These are phyloP conservation scores for Lasioglossum malachurum DNA, from an alignment of 2,888 invertebrate genomes.

Conservation along the genomic window DNA sequence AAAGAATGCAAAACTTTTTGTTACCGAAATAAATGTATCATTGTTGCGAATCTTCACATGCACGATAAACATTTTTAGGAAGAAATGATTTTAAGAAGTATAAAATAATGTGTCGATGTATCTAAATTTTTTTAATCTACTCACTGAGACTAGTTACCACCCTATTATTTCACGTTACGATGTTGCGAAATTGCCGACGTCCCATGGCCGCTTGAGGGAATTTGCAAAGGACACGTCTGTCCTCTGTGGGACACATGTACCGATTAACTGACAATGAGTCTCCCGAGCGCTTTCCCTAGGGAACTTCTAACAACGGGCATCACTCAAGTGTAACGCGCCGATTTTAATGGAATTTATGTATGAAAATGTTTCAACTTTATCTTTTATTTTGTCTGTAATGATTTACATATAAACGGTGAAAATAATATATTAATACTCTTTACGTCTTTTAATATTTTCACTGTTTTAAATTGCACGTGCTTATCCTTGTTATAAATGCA, in stretches of 20 bases:
- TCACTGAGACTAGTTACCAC: background rate
- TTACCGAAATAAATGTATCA: background rate
- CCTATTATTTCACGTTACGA: background rate
- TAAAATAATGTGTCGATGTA: too few relatives aligned
- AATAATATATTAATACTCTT: too few relatives aligned
- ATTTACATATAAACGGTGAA: background rate
- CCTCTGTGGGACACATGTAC: background rate
- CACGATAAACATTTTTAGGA: background rate
- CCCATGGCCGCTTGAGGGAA: background rate
- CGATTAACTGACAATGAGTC: constrained; percentile 1
- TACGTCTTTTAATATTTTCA: too few relatives aligned
- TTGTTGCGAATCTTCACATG: background rate
- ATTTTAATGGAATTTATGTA: background rate
- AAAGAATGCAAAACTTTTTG: background rate
- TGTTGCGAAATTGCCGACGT: background rate
- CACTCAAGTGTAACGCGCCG: background rate
- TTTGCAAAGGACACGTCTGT: background rate
- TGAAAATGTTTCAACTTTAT: background rate
- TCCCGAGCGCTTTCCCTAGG: background rate
- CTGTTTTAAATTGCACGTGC: too few relatives aligned
- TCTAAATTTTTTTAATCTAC: too few relatives aligned
- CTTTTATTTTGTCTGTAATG: background rate
- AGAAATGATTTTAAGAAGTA: too few relatives aligned
- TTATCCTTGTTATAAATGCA: too few relatives aligned
- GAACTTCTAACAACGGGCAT: background rate